phyloP scores from a whole-genome alignment of 64 coral and sea anemone genomes.

The Stichodactyla helianthus region DNA sequence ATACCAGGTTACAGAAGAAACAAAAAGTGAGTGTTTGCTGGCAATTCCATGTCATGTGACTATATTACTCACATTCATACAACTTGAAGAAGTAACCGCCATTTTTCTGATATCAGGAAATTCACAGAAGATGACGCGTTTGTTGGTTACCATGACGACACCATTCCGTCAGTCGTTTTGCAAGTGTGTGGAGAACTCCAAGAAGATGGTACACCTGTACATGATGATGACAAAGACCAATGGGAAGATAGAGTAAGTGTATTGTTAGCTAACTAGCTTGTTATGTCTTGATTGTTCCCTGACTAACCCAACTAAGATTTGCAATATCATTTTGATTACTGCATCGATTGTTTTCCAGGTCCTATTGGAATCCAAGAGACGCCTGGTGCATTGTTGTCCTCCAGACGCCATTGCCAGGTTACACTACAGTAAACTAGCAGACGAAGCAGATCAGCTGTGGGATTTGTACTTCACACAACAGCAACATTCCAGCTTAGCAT shows the following conservation, averaged over 20 bases:
- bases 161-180: constrained; percentile 42
- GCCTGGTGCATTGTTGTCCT: constrained; percentile 26
- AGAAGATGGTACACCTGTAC: constrained; percentile 1
- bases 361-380: not conserved
- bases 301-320: too few relatives aligned
- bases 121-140: constrained; percentile 55
- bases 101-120: not conserved
- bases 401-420: constrained; percentile 36
- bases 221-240: constrained; percentile 9
- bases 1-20: not conserved
- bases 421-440: not conserved
- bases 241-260: constrained; percentile 45
- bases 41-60: not conserved
- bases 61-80: not conserved
- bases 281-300: too few relatives aligned
- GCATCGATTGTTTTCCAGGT: not conserved
- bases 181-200: constrained; percentile 40
- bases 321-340: too few relatives aligned
- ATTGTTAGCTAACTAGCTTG: not conserved
- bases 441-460: constrained; percentile 20
- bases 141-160: constrained; percentile 54
- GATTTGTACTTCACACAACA: constrained; percentile 29
- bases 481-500: constrained; percentile 44
- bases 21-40: not conserved
- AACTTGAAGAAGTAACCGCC: not conserved